phyloP scores from a whole-genome alignment of 2,888 invertebrate species.

The Phengaris arion region DNA sequence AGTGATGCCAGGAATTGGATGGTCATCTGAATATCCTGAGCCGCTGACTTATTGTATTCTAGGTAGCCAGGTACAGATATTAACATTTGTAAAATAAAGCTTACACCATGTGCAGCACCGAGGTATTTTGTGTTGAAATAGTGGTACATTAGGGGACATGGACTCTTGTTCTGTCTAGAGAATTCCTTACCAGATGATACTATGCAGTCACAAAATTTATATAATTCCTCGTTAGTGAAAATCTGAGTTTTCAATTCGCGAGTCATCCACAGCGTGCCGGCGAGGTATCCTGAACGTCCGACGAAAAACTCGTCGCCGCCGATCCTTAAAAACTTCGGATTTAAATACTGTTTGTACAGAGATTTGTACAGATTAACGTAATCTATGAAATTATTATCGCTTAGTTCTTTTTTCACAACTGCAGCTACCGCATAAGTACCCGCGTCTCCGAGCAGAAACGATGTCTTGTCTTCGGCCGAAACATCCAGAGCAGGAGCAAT shows the following conservation, averaged over 20 bases:
- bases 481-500: constrained; percentile 81
- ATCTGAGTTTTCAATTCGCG: constrained; percentile 73
- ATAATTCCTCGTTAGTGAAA: constrained; percentile 70
- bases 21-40: constrained; percentile 80
- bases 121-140: constrained; percentile 87
- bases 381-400: constrained; percentile 59
- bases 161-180: constrained; percentile 77
- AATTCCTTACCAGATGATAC: constrained; percentile 86
- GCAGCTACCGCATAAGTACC: constrained; percentile 88
- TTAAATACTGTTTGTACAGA: constrained; percentile 57
- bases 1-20: constrained; percentile 83
- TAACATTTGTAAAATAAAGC: constrained; percentile 80
- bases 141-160: constrained; percentile 87
- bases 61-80: constrained; percentile 76
- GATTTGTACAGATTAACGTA: constrained; percentile 63
- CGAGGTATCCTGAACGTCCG: constrained; percentile 90
- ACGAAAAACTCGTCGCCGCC: constrained; percentile 92
- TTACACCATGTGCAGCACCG: constrained; percentile 82
- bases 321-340: constrained; percentile 77
- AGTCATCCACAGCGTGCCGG: constrained; percentile 86
- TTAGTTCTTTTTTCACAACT: constrained; percentile 77
- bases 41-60: constrained; percentile 71
- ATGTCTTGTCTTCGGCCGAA: constrained; percentile 80
- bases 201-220: constrained; percentile 84
- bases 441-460: constrained; percentile 88